Evolutionary conservation across 2,888 invertebrate genomes (phyloP), one percentile per base, ranked within the genome.

Genomic region (Melangyna quadrimaculata): DNA sequence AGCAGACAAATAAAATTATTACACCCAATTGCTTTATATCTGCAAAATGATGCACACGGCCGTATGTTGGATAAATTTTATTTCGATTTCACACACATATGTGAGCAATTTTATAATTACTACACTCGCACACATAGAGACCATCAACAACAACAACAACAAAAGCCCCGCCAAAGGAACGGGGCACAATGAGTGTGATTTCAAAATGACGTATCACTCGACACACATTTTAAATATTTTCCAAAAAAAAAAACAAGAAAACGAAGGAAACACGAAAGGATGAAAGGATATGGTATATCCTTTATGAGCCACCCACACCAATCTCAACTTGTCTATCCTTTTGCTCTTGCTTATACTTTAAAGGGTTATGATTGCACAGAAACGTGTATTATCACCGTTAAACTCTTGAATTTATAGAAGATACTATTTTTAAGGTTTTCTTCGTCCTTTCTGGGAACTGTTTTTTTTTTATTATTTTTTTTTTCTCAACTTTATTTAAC

Each of bases 191-290:
- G 45, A 70, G 59, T 69, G 45, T 40, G 43, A 77, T 77, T 75
- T 57, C 43, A 37, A 79, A 79, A 75, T 84, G 74, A 79, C 79
- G 79, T 79, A 79, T 84, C 83, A 84, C 83, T 84, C 83, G 83
- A 84, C 79, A 84, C 67, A 83, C 83, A 78, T 83, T 83, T 67
- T 78, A 55, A 71, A 72, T 17, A 61, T 43, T 81, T 67, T 69
- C 17, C 48, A 17, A 61, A 51, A 78, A 51, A 32, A 48, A 57
- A 59, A 24, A 27, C 8, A 32, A 43, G 63, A 61, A 67, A 69
- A 69, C 43, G 17, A 3, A 81, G 53, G 14, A 35, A 35, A 63
- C 61, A 61, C 29, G 29, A 65, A 55, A 55, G 74, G 57, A 78
- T 59, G 57, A 71, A 65, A 71, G 67, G 67, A 83, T 83, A 61